phyloP scores from a whole-genome alignment of 2,888 invertebrate species.

The Drosophila lacicola region DNA sequence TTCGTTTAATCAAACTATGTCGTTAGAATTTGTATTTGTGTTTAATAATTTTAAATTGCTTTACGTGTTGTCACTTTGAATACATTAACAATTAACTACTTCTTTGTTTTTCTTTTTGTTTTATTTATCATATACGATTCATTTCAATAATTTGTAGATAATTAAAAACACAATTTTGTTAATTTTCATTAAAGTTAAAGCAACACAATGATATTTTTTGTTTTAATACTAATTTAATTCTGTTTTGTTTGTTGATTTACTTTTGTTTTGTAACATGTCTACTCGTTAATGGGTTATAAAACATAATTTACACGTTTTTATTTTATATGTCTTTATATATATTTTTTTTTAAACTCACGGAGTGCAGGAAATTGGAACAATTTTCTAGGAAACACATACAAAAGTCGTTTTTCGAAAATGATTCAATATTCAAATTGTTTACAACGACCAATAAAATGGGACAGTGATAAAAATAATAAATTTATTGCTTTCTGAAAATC shows the following conservation, averaged over 20 bases:
- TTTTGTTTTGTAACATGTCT: conserved; percentile 47
- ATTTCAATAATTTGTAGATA: conserved; percentile 36
- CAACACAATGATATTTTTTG: conserved; percentile 68
- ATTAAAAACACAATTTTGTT: conserved; percentile 53
- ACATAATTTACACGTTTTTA: conserved; percentile 59
- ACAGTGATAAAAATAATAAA: conserved; percentile 30
- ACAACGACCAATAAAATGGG: conserved; percentile 42
- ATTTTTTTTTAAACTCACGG: conserved; percentile 34
- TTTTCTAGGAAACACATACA: conserved; percentile 35
- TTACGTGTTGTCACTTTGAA: conserved; percentile 50
- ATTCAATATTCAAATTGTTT: conserved; percentile 41
- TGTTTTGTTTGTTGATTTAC: conserved; percentile 14
- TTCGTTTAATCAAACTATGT: conserved; percentile 61
- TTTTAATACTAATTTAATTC: conserved; percentile 52
- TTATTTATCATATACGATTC: conserved; percentile 50
- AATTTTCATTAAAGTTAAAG: conserved; percentile 48
- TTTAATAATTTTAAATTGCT: conserved; percentile 55
- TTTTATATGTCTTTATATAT: conserved; percentile 23
- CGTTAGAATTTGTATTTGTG: conserved; percentile 33
- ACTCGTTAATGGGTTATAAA: conserved; percentile 50
- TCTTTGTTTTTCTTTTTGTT: conserved; percentile 27
- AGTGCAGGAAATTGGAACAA: conserved; percentile 31
- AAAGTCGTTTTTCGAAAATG: conserved; percentile 25
- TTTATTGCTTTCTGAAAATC: conserved; percentile 52
- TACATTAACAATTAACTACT: conserved; percentile 67